phyloP scores from a whole-genome alignment of 2,113 vertebrate genomes.

The Scomber japonicus region DNA sequence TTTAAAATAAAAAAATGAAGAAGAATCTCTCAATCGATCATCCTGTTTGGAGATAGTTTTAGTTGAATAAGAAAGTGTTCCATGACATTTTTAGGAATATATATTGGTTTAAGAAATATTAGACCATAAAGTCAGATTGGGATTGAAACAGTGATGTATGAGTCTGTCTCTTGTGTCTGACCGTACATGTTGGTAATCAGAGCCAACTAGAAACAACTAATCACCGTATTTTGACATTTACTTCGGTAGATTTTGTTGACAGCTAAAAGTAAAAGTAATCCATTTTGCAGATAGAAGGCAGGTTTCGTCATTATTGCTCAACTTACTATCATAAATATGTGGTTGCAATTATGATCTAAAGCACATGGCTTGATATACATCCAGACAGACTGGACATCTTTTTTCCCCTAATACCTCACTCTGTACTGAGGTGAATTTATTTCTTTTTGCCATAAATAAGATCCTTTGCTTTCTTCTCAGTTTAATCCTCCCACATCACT shows the following conservation, averaged over 20 bases:
- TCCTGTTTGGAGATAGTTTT: not conserved
- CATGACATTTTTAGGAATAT: not conserved
- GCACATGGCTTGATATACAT: not conserved
- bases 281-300: slow-evolving; percentile 3
- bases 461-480: slow-evolving; percentile 8
- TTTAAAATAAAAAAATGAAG: slow-evolving; percentile 1
- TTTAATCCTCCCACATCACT: slow-evolving; percentile 41
- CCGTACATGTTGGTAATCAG: not conserved
- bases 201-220: too few species aligned
- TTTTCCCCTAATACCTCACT: not conserved
- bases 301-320: slow-evolving; percentile 18
- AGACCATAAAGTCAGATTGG: too few species aligned
- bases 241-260: not conserved
- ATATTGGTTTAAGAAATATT: too few species aligned
- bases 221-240: not conserved
- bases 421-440: slow-evolving; percentile 3
- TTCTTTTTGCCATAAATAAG: slow-evolving; percentile 32
- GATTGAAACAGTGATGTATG: not conserved
- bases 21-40: slow-evolving; percentile 10
- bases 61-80: not conserved
- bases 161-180: not conserved
- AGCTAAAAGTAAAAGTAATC: not conserved
- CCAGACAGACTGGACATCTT: not conserved
- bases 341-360: not conserved
- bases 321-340: not conserved